Percentiles rank a stretch among this genome's conserved stretches.
Evolutionary conservation across 2,888 invertebrate genomes (phyloP).

Genomic region (Clivina fossor): DNA sequence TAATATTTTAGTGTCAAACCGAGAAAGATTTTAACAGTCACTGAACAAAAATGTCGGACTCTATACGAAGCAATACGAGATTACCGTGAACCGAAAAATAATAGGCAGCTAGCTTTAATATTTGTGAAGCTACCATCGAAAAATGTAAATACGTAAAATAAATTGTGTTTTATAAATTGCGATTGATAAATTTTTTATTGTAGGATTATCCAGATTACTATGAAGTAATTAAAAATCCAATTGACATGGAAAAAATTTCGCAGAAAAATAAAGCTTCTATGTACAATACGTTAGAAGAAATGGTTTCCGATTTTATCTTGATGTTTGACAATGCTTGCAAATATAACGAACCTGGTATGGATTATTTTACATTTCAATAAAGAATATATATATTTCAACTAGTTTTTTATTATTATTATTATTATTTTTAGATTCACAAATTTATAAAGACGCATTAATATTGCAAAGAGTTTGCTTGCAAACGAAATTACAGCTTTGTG

Average conservation of each 20-base stretch:
- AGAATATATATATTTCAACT: background rate
- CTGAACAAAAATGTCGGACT: constrained; percentile 78
- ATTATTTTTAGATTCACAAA: constrained; percentile 84
- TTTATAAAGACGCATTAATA: constrained; percentile 94
- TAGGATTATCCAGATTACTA: constrained; percentile 96
- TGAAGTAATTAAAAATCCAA: constrained; percentile 93
- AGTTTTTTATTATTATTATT: no score
- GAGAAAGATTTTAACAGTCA: constrained; percentile 58
- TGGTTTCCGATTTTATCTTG: constrained; percentile 84
- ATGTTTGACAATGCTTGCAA: constrained; percentile 98
- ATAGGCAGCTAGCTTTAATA: constrained; percentile 87
- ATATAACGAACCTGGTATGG: constrained; percentile 80
- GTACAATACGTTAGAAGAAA: constrained; percentile 82
- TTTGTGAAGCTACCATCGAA: constrained; percentile 95
- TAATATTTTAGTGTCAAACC: constrained; percentile 48
- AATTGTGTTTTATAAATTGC: constrained; percentile 9
- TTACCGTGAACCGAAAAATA: constrained; percentile 79
- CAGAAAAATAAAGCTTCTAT: constrained; percentile 75
- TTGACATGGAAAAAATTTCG: constrained; percentile 93
- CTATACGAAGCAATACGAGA: constrained; percentile 89
- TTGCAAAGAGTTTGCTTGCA: constrained; percentile 89
- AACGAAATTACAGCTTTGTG: constrained; percentile 84
- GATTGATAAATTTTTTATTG: constrained; percentile 37
- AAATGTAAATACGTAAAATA: constrained; percentile 57
- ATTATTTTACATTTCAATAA: background rate